A percentile compares a stretch with the other conserved stretches of the same genome.
phyloP scores from a whole-genome alignment of 2,113 vertebrate genomes.

The Melanotaenia duboulayi region DNA sequence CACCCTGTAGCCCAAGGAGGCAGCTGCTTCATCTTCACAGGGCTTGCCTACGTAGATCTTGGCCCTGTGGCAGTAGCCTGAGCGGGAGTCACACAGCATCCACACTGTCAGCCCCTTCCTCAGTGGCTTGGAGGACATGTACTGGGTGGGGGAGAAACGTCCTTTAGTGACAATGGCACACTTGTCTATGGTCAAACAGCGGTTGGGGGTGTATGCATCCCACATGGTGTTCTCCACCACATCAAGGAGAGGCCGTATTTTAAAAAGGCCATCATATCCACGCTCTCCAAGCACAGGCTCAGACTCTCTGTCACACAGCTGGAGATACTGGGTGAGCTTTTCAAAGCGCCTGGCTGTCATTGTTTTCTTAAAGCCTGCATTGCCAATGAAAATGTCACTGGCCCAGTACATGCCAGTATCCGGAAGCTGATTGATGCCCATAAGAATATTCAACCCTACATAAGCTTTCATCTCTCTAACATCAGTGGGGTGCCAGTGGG shows the following conservation, averaged over 20 bases:
- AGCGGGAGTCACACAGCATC: conserved; percentile 87
- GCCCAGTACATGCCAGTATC: conserved; percentile 87
- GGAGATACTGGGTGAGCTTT: conserved; percentile 85
- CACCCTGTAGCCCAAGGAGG: conserved; percentile 73
- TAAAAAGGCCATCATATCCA: conserved; percentile 84
- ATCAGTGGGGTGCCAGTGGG: conserved; percentile 86
- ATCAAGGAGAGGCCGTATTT: conserved; percentile 84
- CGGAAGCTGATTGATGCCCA: conserved; percentile 88
- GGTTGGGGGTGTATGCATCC: conserved; percentile 83
- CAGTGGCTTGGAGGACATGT: conserved; percentile 85
- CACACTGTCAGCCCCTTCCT: conserved; percentile 85
- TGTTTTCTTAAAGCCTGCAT: conserved; percentile 86
- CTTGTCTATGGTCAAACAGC: conserved; percentile 84
- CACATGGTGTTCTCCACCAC: conserved; percentile 85
- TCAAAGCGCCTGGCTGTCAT: conserved; percentile 86
- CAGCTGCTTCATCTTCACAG: conserved; percentile 66
- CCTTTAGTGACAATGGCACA: conserved; percentile 80
- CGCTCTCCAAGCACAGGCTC: conserved; percentile 82
- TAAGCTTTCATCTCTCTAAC: conserved; percentile 85
- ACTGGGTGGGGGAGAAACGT: conserved; percentile 82
- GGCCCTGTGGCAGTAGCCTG: conserved; percentile 85
- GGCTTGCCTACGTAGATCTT: conserved; percentile 80
- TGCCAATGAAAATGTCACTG: conserved; percentile 86
- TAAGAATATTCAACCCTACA: conserved; percentile 84
- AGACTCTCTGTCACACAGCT: conserved; percentile 82